Conservation (phyloP, 2,888 invertebrate genomes). For the Trachelus tabidus region DNA sequence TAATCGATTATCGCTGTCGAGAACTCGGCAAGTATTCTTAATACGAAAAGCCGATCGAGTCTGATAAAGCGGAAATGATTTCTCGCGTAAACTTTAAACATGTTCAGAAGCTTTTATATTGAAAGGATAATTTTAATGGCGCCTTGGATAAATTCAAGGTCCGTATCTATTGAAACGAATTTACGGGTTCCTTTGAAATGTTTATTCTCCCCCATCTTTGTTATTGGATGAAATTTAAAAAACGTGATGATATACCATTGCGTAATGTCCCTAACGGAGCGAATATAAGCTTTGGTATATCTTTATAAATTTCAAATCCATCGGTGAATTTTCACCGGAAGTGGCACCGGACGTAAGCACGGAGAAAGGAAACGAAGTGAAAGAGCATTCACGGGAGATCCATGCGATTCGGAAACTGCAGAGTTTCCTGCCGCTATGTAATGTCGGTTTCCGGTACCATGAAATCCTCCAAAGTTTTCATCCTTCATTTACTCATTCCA, state of each 20-base stretch:
- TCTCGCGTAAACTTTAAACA: no score
- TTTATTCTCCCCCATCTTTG: background rate
- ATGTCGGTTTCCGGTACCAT: conserved; percentile 13
- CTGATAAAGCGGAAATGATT: background rate
- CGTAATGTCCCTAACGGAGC: background rate
- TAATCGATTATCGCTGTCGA: background rate
- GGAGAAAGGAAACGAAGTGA: conserved; percentile 3
- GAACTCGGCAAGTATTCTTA: background rate
- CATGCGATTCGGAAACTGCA: background rate
- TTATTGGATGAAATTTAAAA: background rate
- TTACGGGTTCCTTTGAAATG: background rate
- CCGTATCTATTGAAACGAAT: background rate
- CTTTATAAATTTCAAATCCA: background rate
- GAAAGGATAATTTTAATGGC: background rate
- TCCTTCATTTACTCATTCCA: conserved; percentile 22
- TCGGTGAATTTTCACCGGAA: background rate
- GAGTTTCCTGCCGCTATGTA: conserved; percentile 8
- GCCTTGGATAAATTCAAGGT: background rate
- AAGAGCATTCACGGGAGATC: background rate
- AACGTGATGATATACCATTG: background rate
- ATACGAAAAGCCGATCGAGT: background rate
- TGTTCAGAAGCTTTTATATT: background rate
- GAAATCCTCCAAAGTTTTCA: conserved; percentile 9
- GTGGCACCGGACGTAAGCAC: background rate
- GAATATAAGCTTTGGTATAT: background rate